These are phyloP conservation scores for Rattus norvegicus DNA, from an alignment of 2,113 vertebrate species.

Conservation along the genomic window DNA sequence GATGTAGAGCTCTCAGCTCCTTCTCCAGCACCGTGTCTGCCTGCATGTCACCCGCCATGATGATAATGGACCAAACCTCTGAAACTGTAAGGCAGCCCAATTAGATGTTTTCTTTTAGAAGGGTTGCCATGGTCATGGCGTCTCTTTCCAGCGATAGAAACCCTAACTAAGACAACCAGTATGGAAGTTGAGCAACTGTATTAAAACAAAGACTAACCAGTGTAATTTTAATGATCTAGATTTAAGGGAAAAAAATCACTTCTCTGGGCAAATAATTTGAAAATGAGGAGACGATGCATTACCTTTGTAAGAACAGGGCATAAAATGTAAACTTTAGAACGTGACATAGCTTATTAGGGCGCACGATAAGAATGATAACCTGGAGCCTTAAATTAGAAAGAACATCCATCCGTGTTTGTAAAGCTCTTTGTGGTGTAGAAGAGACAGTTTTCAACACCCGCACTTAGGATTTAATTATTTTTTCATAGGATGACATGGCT, in stretches of 20 bases:
- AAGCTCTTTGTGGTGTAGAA: constrained; percentile 65
- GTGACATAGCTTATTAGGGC: constrained; percentile 79
- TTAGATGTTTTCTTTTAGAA: neutral
- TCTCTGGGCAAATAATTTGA: constrained; percentile 71
- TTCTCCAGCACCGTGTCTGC: neutral
- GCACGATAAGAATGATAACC: constrained; percentile 75
- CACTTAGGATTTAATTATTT: constrained; percentile 58
- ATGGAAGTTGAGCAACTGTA: neutral
- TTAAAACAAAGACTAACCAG: constrained; percentile 3
- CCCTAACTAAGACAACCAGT: neutral
- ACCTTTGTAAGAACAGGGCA: constrained; percentile 66
- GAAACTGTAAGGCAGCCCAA: neutral
- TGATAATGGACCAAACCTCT: neutral
- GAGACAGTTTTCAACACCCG: constrained; percentile 60
- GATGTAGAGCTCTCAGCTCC: neutral
- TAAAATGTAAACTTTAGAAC: constrained; percentile 81
- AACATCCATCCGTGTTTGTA: constrained; percentile 62
- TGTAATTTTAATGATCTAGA: constrained; percentile 37
- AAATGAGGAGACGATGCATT: constrained; percentile 76
- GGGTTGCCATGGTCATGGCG: neutral
- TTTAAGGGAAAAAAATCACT: constrained; percentile 21
- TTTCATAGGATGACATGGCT: constrained; percentile 33
- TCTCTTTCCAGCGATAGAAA: neutral
- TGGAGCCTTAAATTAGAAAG: constrained; percentile 70
- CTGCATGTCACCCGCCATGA: neutral